Base-by-base conservation (phyloP, 2,888 invertebrate species). In the Diaprepes abbreviatus region DNA sequence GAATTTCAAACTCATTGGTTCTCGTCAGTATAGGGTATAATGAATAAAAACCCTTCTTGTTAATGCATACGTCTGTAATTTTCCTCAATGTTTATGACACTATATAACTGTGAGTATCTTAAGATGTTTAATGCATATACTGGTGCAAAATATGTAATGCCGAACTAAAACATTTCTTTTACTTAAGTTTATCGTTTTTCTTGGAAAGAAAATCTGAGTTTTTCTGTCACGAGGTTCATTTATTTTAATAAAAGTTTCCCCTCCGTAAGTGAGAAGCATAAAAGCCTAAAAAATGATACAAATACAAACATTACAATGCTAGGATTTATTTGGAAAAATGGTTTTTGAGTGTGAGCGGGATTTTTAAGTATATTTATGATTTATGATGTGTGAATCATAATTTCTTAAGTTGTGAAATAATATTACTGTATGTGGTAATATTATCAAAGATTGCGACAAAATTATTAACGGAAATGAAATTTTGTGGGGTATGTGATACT, bases 151-250 rank as follows among this genome's bases (percentile, higher is more conserved):
- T 36, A 36, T 36, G 36, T 36, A 36, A 10, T 6, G 6, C n/a
- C 7, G 17, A 16, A 40, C 40, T 17, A 40, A 9, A 43, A 21
- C 43, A 43, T 43, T 21, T 43, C 43, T 43, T 43, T 43, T 43
- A 43, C 43, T 43, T 43, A 43, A 10, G 21, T 43, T 43, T 43
- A 43, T 43, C 19, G 43, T 43, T 43, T 43, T 43, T 40, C 24
- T 57, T 38, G 24, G 5, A 24, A 24, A 57, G 57, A 57, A 52
- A 14, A 24, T 57, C 57, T 21, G 38, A 24, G 38, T 12, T 38
- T 57, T 57, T 35, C 24, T 40, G 24, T 57, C 57, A 57, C 21
- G 5, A 57, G 24, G n/a, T 16, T 24, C 57, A 38, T 55, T 55
- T 55, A 55, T 33, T 35, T 55, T 36, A 19, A 55, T 55, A 55